phyloP scores from a whole-genome alignment of 2,888 invertebrate genomes.

The Oxycera nigricornis region DNA sequence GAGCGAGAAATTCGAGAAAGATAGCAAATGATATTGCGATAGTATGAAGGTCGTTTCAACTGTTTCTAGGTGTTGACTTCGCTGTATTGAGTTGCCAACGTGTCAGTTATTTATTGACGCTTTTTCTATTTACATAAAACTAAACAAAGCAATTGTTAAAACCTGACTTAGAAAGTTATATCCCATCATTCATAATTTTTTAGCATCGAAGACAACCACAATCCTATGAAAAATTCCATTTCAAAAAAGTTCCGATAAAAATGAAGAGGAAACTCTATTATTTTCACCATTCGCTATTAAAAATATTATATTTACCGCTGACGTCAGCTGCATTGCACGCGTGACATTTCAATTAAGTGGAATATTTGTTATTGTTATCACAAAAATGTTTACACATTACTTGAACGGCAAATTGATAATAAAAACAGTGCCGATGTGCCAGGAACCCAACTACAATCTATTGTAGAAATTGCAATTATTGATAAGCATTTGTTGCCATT shows the following conservation, averaged over 20 bases:
- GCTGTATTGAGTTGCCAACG: too few species aligned
- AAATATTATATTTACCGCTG: neutral
- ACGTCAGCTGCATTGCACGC: conserved; percentile 5
- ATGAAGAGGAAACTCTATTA: neutral
- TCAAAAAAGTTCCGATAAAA: neutral
- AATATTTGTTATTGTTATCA: conserved; percentile 16
- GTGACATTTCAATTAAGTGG: conserved; percentile 17
- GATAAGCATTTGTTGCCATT: neutral
- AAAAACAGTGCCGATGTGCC: neutral
- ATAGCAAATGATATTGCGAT: neutral
- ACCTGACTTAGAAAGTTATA: neutral
- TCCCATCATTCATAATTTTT: neutral
- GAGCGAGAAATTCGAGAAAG: neutral
- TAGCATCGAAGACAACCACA: neutral
- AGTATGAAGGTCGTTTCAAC: neutral
- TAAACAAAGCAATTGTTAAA: too few species aligned
- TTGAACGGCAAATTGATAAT: neutral
- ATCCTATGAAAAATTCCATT: neutral
- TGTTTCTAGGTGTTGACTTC: neutral
- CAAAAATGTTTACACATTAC: conserved; percentile 19
- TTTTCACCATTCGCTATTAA: neutral
- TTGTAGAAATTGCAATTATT: neutral
- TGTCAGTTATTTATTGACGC: too few species aligned
- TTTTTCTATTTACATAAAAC: too few species aligned
- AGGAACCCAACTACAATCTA: neutral